Conservation (phyloP, 2,888 invertebrate genomes). For the Phrixothrix hirtus region DNA sequence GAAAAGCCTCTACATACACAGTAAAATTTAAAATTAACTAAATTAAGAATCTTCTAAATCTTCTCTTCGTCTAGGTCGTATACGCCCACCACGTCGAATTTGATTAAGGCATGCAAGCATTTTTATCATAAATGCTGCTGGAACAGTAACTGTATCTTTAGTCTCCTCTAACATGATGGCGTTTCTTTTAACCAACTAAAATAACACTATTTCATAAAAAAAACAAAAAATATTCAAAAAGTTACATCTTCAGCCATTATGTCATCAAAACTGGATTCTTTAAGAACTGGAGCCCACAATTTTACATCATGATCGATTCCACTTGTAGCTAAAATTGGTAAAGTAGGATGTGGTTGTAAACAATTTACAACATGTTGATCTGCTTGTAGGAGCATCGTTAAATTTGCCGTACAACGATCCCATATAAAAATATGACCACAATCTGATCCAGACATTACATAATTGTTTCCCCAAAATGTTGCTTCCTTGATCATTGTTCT, state of each 20-base stretch:
- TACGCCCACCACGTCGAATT: constrained; percentile 58
- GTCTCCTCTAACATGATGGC: constrained; percentile 85
- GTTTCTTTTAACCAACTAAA: constrained; percentile 74
- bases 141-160: constrained; percentile 83
- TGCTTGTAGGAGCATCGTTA: constrained; percentile 76
- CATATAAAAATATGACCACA: constrained; percentile 87
- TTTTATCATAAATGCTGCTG: constrained; percentile 83
- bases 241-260: constrained; percentile 67
- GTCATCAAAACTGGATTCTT: constrained; percentile 65
- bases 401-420: constrained; percentile 70
- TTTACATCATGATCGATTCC: constrained; percentile 90
- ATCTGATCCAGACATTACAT: constrained; percentile 85
- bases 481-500: constrained; percentile 86
- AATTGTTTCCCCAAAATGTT: constrained; percentile 80
- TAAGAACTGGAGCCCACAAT: constrained; percentile 74
- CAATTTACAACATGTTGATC: constrained; percentile 86
- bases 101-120: constrained; percentile 72
- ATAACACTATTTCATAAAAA: no score
- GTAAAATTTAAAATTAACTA: no score
- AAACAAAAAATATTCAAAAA: no score
- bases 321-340: constrained; percentile 77
- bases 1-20: no score
- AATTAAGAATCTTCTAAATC: constrained; percentile 13
- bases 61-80: constrained; percentile 26
- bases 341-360: constrained; percentile 78